These are phyloP conservation scores for Phoebastria nigripes DNA, from an alignment of 2,797 vertebrate genomes.

Conservation along the genomic window DNA sequence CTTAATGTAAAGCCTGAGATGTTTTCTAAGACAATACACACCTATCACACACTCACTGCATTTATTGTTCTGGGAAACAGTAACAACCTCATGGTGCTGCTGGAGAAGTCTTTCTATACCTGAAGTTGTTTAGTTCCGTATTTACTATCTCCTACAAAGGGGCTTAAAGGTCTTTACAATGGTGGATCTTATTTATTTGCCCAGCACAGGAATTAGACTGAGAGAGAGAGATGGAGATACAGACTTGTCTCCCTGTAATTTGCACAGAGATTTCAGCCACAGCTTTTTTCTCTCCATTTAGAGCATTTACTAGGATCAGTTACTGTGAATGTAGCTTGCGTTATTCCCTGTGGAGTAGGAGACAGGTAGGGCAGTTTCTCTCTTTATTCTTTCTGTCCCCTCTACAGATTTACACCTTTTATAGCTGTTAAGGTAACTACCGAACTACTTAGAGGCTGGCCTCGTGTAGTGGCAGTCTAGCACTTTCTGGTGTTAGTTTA, in stretches of 20 bases:
- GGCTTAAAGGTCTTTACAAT: not conserved
- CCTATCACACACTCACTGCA: not conserved
- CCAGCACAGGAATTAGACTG: not conserved
- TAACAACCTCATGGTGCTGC: not conserved
- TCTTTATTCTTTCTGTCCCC: conserved; percentile 32
- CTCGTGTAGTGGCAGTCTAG: not conserved
- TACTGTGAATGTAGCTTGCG: not conserved
- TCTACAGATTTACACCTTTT: conserved; percentile 47
- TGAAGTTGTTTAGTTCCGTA: not conserved
- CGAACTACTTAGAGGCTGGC: conserved; percentile 12
- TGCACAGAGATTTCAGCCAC: conserved; percentile 11
- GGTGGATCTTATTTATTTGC: not conserved
- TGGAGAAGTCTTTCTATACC: not conserved
- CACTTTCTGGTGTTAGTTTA: conserved; percentile 40
- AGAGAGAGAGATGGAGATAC: not conserved
- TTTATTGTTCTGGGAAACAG: not conserved
- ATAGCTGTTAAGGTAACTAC: conserved; percentile 59
- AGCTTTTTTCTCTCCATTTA: conserved; percentile 15
- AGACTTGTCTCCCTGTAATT: conserved; percentile 17
- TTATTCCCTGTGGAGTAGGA: conserved; percentile 45
- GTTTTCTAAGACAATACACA: not conserved
- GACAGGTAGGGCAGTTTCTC: conserved; percentile 35
- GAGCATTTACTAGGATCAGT: conserved; percentile 43
- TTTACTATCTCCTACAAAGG: not conserved
- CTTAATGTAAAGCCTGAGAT: not conserved